Evolutionary conservation across 2,113 vertebrate genomes (phyloP).

Genomic region (Papio anubis): DNA sequence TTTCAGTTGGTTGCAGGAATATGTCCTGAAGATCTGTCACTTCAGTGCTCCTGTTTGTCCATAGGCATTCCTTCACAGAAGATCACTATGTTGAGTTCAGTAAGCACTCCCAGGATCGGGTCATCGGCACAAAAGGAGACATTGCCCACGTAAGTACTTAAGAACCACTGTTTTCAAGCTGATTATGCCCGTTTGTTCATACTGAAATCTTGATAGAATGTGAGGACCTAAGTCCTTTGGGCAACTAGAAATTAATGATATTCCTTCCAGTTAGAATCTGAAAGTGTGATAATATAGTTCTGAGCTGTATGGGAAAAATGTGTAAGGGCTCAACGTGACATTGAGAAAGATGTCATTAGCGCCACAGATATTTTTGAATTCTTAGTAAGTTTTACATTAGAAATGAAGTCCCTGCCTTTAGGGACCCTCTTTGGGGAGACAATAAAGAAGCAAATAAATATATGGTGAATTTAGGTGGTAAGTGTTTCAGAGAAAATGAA

Average conservation of each 20-base stretch:
- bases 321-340: neutral
- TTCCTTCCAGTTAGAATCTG: neutral
- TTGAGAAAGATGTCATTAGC: conserved; percentile 10
- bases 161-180: neutral
- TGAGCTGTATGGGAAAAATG: neutral
- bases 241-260: neutral
- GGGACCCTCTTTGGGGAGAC: neutral
- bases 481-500: neutral
- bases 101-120: conserved; percentile 98
- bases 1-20: neutral
- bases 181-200: neutral
- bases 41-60: conserved; percentile 56
- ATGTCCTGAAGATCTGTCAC: neutral
- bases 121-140: conserved; percentile 98
- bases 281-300: neutral
- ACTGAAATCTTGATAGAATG: neutral
- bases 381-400: conserved; percentile 29
- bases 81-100: conserved; percentile 99
- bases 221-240: neutral
- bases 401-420: neutral
- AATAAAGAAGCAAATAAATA: neutral
- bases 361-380: neutral
- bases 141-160: conserved; percentile 92
- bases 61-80: conserved; percentile 97
- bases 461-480: neutral